These are phyloP conservation scores for Drosophila orena DNA, from an alignment of 1,140 invertebrate genomes.

Conservation along the genomic window DNA sequence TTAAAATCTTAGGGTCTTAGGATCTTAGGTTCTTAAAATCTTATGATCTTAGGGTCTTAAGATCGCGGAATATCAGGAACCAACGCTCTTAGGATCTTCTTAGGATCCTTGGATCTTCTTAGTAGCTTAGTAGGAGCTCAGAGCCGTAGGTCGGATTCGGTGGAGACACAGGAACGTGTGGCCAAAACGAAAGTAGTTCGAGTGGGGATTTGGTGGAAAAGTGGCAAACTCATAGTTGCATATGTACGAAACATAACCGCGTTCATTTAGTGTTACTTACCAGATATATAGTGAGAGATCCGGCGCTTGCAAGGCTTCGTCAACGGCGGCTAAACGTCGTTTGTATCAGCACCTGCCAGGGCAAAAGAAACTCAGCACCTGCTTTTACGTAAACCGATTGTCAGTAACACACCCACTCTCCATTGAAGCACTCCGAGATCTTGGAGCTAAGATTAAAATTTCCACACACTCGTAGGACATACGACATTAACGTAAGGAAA, in stretches of 20 bases:
- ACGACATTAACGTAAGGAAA: conserved; percentile 59
- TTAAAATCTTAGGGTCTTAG: too few relatives aligned
- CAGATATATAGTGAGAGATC: conserved; percentile 41
- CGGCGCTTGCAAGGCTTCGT: conserved; percentile 50
- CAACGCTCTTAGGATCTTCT: not conserved
- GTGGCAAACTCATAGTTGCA: conserved; percentile 35
- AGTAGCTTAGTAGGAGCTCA: not conserved
- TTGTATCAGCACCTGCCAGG: conserved; percentile 47
- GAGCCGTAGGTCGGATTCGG: not conserved
- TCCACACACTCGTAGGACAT: conserved; percentile 58
- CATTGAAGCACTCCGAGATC: conserved; percentile 5
- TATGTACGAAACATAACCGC: conserved; percentile 43
- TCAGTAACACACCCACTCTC: conserved; percentile 23
- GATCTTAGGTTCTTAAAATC: not conserved
- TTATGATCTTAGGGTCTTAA: not conserved
- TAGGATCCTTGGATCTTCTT: not conserved
- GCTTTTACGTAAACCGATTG: conserved; percentile 39
- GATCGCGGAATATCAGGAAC: too few relatives aligned
- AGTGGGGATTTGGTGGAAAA: conserved; percentile 5
- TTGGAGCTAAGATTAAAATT: conserved; percentile 44
- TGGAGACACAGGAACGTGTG: conserved; percentile 26
- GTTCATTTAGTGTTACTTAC: conserved; percentile 53
- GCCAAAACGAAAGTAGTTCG: conserved; percentile 33
- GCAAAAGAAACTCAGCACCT: conserved; percentile 29
- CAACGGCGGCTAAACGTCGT: conserved; percentile 29